Evolutionary conservation across 2,888 invertebrate species (phyloP), one percentile per base, ranked within the genome.

Genomic region (Melanophora roralis): DNA sequence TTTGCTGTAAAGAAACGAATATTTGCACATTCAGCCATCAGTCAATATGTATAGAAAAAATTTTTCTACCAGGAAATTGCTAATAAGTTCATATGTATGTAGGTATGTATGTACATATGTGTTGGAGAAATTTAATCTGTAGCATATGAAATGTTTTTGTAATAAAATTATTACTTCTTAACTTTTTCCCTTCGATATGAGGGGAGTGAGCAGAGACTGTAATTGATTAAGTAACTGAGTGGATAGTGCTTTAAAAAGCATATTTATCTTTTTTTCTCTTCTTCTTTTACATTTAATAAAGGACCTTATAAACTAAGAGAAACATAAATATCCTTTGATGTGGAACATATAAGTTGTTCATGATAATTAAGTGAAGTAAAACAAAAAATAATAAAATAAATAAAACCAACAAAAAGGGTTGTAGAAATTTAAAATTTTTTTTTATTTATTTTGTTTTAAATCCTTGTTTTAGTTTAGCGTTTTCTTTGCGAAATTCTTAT

Each of bases 201-300:
- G 27, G 6, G 27, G 3, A 12, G 14, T 14, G 12, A n/a, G n/a
- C n/a, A n/a, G n/a, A 43, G 51, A 80, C 68, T 16, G 34, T 76
- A 72, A 76, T 80, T 72, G 80, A 80, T 76, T 72, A 49, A 80
- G 75, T 59, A 57, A 36, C 60, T 27, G 14, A 62, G 60, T 11
- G 14, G 16, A 60, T 14, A 65, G 68, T 21, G 27, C 9, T 78
- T 68, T 57, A 53, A 65, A 57, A 67, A 57, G 23, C n/a, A 36
- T 64, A 47, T 53, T 32, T 27, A 12, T 45, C 43, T 38, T 27
- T 71, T 40, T 21, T 12, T 14, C n/a, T 12, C 14, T 23, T 49
- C 23, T 2, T n/a, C n/a, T n/a, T n/a, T n/a, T n/a, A n/a, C 49
- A 23, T 49, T 49, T 49, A 49, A 49, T 49, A 49, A 21, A 49